phyloP scores from a whole-genome alignment of 2,797 vertebrate genomes.

The Neoniphon sammara region DNA sequence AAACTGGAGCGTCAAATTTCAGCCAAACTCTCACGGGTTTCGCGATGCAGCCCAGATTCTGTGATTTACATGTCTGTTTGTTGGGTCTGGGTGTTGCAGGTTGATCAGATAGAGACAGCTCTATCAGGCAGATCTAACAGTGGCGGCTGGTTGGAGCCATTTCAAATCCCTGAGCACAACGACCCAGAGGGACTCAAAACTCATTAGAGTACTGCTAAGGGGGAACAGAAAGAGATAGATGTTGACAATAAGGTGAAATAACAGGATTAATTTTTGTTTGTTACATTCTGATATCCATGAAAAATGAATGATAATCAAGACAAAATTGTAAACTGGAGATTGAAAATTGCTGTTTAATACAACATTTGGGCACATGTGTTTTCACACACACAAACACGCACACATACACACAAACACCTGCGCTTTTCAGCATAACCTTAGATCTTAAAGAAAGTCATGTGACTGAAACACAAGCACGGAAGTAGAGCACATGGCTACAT shows the following conservation, averaged over 20 bases:
- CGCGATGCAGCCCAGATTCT: slow-evolving; percentile 56
- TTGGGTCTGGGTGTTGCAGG: slow-evolving; percentile 61
- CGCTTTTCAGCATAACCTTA: slow-evolving; percentile 18
- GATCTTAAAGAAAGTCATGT: slow-evolving; percentile 42
- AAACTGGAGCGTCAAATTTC: slow-evolving; percentile 68
- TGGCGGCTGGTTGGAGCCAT: slow-evolving; percentile 54
- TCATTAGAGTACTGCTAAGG: slow-evolving; percentile 8
- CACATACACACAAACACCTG: not conserved
- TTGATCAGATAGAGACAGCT: slow-evolving; percentile 69
- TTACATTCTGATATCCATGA: not conserved
- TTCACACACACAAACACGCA: not conserved
- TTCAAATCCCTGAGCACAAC: slow-evolving; percentile 57
- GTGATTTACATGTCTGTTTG: slow-evolving; percentile 62
- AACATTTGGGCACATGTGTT: not conserved
- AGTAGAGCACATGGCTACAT: slow-evolving; percentile 36
- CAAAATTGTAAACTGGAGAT: not conserved
- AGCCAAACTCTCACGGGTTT: slow-evolving; percentile 61
- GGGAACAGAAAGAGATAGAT: not conserved
- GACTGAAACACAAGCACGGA: slow-evolving; percentile 38
- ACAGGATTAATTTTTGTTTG: not conserved
- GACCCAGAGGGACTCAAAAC: slow-evolving; percentile 41
- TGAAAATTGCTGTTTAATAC: slow-evolving; percentile 7
- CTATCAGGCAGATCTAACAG: slow-evolving; percentile 68
- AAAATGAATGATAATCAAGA: not conserved
- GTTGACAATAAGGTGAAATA: not conserved